A percentile compares a stretch with the other conserved stretches of the same genome.
phyloP scores from a whole-genome alignment of 2,113 vertebrate species.

The Muscicapa adusta region DNA sequence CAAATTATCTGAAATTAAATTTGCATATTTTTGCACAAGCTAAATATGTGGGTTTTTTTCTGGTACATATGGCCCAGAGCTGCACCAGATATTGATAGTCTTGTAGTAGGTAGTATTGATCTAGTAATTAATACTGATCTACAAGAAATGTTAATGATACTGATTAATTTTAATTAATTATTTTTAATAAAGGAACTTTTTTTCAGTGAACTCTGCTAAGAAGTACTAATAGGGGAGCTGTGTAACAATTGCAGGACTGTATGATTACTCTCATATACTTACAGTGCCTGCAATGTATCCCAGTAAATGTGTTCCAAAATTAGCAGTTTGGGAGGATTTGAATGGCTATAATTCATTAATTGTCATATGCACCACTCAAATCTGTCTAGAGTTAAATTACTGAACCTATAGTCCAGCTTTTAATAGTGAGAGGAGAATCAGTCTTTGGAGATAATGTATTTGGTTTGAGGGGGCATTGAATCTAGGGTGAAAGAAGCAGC shows the following conservation, averaged over 20 bases:
- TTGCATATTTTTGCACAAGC: not conserved
- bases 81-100: not conserved
- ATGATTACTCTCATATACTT: not conserved
- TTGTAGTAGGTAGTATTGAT: not conserved
- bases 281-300: not conserved
- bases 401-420: not conserved
- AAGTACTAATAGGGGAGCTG: not conserved
- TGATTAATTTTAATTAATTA: not conserved
- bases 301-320: not conserved
- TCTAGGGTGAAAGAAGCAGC: not conserved
- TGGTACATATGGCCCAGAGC: not conserved
- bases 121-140: not conserved
- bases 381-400: not conserved
- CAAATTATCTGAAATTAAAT: not conserved
- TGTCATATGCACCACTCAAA: not conserved
- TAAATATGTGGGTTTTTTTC: not conserved
- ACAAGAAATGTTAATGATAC: not conserved
- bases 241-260: not conserved
- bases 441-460: not conserved
- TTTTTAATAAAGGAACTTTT: not conserved
- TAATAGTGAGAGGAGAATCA: not conserved
- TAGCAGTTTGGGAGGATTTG: not conserved
- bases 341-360: not conserved
- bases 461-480: not conserved
- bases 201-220: not conserved